Conservation (phyloP, 1,140 invertebrate species). For the Procambarus clarkii region DNA sequence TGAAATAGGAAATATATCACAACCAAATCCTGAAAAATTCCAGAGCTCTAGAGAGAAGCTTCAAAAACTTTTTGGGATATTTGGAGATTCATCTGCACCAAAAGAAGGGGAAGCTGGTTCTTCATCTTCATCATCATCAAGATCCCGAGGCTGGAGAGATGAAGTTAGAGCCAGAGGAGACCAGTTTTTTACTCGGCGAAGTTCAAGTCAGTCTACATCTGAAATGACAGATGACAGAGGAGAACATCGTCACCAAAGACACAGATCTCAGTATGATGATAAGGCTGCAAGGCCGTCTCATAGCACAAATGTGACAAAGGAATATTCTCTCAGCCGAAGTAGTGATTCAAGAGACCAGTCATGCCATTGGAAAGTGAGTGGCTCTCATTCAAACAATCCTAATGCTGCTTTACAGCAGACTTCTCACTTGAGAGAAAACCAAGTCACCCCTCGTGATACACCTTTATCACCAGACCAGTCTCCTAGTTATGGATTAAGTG, state of each 20-base stretch:
- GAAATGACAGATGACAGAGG: slow-evolving; percentile 18
- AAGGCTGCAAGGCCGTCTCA: background rate
- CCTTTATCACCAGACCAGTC: slow-evolving; percentile 57
- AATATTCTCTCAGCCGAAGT: background rate
- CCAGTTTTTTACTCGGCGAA: slow-evolving; percentile 22
- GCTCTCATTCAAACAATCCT: slow-evolving; percentile 10
- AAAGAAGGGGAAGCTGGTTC: slow-evolving; percentile 20
- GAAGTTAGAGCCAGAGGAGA: slow-evolving; percentile 45
- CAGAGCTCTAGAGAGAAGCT: slow-evolving; percentile 51
- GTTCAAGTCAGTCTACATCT: background rate
- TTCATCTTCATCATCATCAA: background rate
- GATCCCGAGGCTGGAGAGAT: slow-evolving; percentile 37
- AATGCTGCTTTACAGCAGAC: background rate
- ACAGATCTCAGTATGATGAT: background rate
- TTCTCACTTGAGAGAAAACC: background rate
- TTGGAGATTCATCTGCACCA: slow-evolving; percentile 4
- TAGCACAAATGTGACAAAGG: background rate
- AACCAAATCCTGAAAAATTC: slow-evolving; percentile 31
- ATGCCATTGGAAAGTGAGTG: slow-evolving; percentile 22
- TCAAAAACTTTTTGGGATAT: slow-evolving; percentile 58
- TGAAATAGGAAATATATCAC: background rate
- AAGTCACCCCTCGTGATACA: slow-evolving; percentile 1
- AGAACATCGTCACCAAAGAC: slow-evolving; percentile 17
- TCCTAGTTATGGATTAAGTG: background rate
- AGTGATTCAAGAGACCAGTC: slow-evolving; percentile 7